phyloP scores from a whole-genome alignment of 2,797 vertebrate species.

The Petrocephalus schoutedeni region DNA sequence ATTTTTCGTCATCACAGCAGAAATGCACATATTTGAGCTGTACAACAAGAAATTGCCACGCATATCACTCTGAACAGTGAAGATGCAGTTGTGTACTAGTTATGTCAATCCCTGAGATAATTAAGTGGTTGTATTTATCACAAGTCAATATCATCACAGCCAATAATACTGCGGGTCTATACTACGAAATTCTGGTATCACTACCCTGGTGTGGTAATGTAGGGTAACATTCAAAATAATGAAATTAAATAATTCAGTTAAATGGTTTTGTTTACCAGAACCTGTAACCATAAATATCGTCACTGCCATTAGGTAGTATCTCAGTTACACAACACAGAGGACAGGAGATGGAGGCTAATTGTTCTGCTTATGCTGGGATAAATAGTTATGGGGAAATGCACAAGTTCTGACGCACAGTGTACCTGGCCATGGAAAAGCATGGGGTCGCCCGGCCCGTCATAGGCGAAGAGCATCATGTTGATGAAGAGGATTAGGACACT shows the following conservation, averaged over 20 bases:
- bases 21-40: not conserved
- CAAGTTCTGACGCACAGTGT: not conserved
- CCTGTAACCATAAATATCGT: not conserved
- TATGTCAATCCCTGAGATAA: not conserved
- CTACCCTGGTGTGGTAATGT: not conserved
- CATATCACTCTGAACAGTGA: not conserved
- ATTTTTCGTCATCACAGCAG: not conserved
- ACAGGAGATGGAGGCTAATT: not conserved
- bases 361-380: not conserved
- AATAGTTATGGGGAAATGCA: not conserved
- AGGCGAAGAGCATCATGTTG: slow-evolving; percentile 48
- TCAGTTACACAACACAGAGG: not conserved
- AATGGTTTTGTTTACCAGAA: not conserved
- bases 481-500: slow-evolving; percentile 48
- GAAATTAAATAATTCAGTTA: not conserved
- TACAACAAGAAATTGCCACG: not conserved
- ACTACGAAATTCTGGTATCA: not conserved
- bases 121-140: not conserved
- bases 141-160: not conserved
- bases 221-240: not conserved
- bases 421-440: slow-evolving; percentile 43
- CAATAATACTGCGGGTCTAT: not conserved
- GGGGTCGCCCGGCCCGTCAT: slow-evolving; percentile 10
- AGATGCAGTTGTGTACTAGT: not conserved
- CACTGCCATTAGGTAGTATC: not conserved